Evolutionary conservation across 2,888 invertebrate genomes (phyloP).

Genomic region (Mamestra brassicae): DNA sequence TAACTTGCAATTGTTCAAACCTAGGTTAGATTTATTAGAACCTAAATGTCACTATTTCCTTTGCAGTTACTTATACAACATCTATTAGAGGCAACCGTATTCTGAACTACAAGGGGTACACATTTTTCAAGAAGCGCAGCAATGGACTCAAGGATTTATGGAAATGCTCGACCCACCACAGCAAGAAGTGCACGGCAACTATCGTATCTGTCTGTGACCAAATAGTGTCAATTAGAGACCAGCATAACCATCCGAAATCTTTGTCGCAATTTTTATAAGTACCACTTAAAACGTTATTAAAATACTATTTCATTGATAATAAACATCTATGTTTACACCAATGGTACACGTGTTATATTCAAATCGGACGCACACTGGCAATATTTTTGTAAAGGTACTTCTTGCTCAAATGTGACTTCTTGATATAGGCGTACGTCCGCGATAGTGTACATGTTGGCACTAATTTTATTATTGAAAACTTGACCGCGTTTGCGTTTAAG

Average conservation of each 20-base stretch:
- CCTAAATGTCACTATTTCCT: neutral
- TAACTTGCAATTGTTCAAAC: neutral
- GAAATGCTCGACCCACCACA: conserved; percentile 68
- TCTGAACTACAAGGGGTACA: conserved; percentile 34
- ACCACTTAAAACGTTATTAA: neutral
- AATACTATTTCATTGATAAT: no score
- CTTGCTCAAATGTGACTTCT: no score
- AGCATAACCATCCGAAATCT: conserved; percentile 59
- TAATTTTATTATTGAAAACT: no score
- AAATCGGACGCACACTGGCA: no score
- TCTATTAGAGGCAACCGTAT: conserved; percentile 37
- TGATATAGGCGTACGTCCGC: no score
- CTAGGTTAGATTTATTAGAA: no score
- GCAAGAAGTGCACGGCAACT: conserved; percentile 63
- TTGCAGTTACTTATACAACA: conserved; percentile 35
- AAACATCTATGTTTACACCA: no score
- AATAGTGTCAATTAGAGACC: conserved; percentile 56
- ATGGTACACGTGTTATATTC: no score
- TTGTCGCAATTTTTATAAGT: neutral
- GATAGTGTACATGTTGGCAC: no score
- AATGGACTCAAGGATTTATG: conserved; percentile 49
- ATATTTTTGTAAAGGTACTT: no score
- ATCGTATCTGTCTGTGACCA: conserved; percentile 57
- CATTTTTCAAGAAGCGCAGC: conserved; percentile 34
- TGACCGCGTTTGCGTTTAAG: no score